Percentiles rank a stretch among this genome's conserved stretches.
phyloP scores from a whole-genome alignment of 1,140 invertebrate genomes.

The Daktulosphaira vitifoliae region DNA sequence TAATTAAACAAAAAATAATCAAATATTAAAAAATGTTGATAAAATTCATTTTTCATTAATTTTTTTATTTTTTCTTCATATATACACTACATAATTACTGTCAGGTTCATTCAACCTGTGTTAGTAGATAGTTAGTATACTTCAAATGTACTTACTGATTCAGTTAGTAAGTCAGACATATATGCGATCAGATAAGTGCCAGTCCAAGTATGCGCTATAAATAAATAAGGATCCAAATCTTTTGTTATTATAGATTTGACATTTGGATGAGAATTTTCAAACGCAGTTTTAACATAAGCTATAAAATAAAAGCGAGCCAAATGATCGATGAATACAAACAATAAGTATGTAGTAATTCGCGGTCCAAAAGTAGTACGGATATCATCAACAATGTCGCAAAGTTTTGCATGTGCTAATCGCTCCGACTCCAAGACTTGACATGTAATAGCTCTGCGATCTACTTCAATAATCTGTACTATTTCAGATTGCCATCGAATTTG shows the following conservation, averaged over 20 bases:
- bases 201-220: constrained; percentile 9
- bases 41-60: too few relatives aligned
- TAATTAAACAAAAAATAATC: too few relatives aligned
- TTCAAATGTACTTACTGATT: constrained; percentile 2
- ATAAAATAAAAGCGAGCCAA: constrained; percentile 19
- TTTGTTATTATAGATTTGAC: neutral
- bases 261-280: neutral
- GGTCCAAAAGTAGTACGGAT: constrained; percentile 1
- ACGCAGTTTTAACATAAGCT: constrained; percentile 4
- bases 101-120: too few relatives aligned
- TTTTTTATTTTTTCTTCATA: too few relatives aligned
- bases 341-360: neutral
- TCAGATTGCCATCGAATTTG: constrained; percentile 6
- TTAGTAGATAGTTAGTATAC: too few relatives aligned
- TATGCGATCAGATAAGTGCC: constrained; percentile 23
- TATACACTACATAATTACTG: too few relatives aligned
- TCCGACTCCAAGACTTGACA: constrained; percentile 4
- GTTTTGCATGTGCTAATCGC: constrained; percentile 8
- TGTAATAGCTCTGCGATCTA: neutral
- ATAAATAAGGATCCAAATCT: neutral
- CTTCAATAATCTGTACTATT: neutral
- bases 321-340: constrained; percentile 18
- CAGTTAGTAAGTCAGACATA: constrained; percentile 4
- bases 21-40: too few relatives aligned
- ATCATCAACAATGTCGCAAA: constrained; percentile 20